Evolutionary conservation across 2,888 invertebrate species (phyloP).

Genomic region (Ethmia dodecea): DNA sequence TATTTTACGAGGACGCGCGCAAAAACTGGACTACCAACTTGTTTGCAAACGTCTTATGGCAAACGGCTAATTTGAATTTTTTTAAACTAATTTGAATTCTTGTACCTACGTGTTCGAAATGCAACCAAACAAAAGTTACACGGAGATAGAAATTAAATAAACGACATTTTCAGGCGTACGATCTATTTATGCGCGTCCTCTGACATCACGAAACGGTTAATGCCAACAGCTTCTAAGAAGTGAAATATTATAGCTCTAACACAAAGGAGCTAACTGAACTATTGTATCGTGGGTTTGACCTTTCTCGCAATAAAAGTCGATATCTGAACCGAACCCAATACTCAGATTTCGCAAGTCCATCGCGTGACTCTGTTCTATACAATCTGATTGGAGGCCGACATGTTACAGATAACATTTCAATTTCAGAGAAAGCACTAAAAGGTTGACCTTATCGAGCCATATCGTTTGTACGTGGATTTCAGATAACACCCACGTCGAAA

Average conservation of each 20-base stretch:
- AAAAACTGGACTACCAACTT: constrained; percentile 58
- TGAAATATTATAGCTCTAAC: constrained; percentile 30
- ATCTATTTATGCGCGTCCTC: constrained; percentile 31
- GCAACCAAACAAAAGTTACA: constrained; percentile 5
- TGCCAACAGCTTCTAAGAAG: constrained; percentile 29
- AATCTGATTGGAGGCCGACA: neutral
- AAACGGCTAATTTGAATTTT: constrained; percentile 29
- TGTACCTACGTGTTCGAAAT: constrained; percentile 20
- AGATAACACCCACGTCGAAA: constrained; percentile 12
- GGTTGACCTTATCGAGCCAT: constrained; percentile 11
- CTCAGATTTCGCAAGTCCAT: constrained; percentile 1
- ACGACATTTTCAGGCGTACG: constrained; percentile 22
- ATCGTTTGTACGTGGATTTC: constrained; percentile 7
- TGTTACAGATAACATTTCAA: neutral
- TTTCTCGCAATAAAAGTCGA: constrained; percentile 5
- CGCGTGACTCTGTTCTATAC: neutral
- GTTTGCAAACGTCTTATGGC: constrained; percentile 28
- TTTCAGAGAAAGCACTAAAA: constrained; percentile 11
- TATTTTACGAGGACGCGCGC: constrained; percentile 65
- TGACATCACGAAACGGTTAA: constrained; percentile 26
- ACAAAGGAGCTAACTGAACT: constrained; percentile 26
- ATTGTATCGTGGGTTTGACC: constrained; percentile 22
- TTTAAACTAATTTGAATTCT: constrained; percentile 18
- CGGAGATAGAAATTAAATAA: constrained; percentile 21
- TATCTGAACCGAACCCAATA: neutral